Percentiles rank a stretch among this genome's conserved stretches.
Conservation (phyloP, 2,113 vertebrate genomes). For the Crotalus helleri region DNA sequence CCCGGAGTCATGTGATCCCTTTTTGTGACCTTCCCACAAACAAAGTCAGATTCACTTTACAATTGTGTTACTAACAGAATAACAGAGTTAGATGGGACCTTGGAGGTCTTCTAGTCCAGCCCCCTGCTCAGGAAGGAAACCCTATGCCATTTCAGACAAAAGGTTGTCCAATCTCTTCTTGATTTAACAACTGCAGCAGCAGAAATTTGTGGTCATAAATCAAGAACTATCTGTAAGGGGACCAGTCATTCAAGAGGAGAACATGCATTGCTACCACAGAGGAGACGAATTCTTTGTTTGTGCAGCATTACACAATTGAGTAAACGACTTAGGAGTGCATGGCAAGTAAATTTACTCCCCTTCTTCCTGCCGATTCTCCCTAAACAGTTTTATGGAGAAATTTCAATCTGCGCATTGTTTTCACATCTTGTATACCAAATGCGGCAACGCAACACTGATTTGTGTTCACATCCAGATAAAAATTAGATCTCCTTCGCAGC, state of each 20-base stretch:
- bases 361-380: neutral
- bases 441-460: neutral
- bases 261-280: neutral
- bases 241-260: neutral
- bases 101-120: too few species aligned
- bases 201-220: neutral
- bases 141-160: too few species aligned
- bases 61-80: too few species aligned
- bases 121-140: too few species aligned
- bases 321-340: neutral
- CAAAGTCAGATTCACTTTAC: too few species aligned
- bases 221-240: neutral
- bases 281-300: neutral
- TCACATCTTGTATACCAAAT: neutral
- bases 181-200: neutral
- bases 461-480: neutral
- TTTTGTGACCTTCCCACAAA: too few species aligned
- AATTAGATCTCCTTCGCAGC: neutral
- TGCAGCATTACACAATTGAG: neutral
- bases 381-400: neutral
- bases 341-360: neutral
- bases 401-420: neutral
- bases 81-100: too few species aligned
- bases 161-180: too few species aligned
- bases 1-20: too few species aligned